These are phyloP conservation scores for Phataginus tricuspis DNA, from an alignment of 2,797 vertebrate species.

Conservation along the genomic window DNA sequence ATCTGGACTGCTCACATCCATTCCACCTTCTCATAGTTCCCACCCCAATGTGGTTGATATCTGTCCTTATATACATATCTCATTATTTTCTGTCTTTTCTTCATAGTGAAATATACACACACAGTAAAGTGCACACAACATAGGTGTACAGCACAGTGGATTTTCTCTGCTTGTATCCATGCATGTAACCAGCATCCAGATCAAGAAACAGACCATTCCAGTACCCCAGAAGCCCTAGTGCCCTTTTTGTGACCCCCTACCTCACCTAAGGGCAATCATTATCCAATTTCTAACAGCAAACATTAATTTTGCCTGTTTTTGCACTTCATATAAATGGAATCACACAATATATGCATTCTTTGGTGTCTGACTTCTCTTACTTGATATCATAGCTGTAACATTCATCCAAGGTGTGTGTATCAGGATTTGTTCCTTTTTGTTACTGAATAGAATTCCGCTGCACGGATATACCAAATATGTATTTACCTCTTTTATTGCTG, in stretches of 20 bases:
- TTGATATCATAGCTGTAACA: background rate
- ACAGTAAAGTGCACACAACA: background rate
- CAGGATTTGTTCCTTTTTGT: background rate
- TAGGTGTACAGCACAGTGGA: accelerated
- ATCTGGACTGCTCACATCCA: background rate
- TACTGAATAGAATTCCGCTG: background rate
- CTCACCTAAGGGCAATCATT: background rate
- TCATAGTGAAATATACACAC: background rate
- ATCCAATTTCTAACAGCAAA: background rate
- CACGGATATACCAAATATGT: background rate
- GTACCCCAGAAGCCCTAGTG: background rate
- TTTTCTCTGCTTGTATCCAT: background rate
- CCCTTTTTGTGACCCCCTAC: background rate
- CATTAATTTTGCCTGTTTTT: background rate
- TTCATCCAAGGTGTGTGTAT: background rate
- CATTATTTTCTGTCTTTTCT: background rate
- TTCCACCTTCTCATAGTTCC: background rate
- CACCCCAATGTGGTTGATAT: accelerated
- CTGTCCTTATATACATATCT: accelerated
- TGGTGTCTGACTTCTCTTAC: background rate
- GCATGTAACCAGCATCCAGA: background rate
- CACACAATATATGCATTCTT: background rate
- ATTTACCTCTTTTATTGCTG: background rate
- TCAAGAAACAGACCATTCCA: background rate
- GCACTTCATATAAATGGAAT: background rate